Evolutionary conservation across 2,797 vertebrate genomes (phyloP), one percentile per base, ranked within the genome.

Genomic region (Parotocinclus haroldoi): DNA sequence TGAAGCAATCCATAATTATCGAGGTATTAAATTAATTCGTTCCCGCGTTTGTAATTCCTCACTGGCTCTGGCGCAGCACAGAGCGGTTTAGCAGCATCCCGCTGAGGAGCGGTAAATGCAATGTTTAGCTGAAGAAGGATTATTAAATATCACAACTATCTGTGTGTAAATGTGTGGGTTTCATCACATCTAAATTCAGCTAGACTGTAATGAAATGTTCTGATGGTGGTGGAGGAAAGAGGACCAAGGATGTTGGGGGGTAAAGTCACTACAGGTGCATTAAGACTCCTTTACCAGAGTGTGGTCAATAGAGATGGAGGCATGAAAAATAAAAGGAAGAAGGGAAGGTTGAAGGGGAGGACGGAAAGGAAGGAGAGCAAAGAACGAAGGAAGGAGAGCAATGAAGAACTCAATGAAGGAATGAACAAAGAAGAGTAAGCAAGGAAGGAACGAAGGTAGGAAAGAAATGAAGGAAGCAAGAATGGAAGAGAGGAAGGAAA

Each of bases 131-230:
- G 81, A 81, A 83, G 85, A 85, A 89, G 90, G 89, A 90, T 91
- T 73, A 92, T 95, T 94, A 94, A 96, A 97, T 95, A 94, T 89
- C 73, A 85, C 88, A 80, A 93, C 92, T 91, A 87, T 94, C 90
- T 88, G 85, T 83, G 72, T 80, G 87, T 27, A 5, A 27, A 27
- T 80, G 52, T 61, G 58, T 40, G 58, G 13, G 8, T 53, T 92
- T 93, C 88, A 88, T 27, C 27, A 27, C 27, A 2, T 2, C 27
- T 27, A 27, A 2, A 27, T 27, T 2, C 91, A 91, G 40, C 83
- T 79, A 84, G 89, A 89, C 87, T 91, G 87, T 93, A 94, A 95
- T 93, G 92, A 94, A 94, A 94, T 78, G 90, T 72, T 85, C n/a
- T 46, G 45, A 46, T 2, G 27, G 27, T 46, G 45, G 92, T 90